phyloP scores from a whole-genome alignment of 2,888 invertebrate species.

The Perdita meconis region DNA sequence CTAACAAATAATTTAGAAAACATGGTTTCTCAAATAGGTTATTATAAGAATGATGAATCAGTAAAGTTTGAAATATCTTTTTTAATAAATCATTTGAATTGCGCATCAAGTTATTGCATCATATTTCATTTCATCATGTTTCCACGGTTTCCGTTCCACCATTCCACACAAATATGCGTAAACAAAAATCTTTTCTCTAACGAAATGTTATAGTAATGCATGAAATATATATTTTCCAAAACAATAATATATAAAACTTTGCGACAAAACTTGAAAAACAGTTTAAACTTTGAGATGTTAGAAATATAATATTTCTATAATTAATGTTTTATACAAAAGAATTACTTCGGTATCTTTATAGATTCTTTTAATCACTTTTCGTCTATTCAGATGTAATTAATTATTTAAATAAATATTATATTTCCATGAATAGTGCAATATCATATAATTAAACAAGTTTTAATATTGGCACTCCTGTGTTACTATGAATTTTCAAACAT shows the following conservation, averaged over 20 bases:
- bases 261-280: slow-evolving; percentile 6
- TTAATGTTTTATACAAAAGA: neutral
- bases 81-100: neutral
- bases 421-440: neutral
- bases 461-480: slow-evolving; percentile 17
- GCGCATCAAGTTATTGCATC: neutral
- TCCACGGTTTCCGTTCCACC: too few species aligned
- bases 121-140: neutral
- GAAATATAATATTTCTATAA: too few species aligned
- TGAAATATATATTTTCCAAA: neutral
- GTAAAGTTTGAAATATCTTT: neutral
- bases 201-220: neutral
- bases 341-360: neutral
- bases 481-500: slow-evolving; percentile 14
- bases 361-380: neutral
- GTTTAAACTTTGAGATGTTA: too few species aligned
- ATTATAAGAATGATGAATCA: too few species aligned
- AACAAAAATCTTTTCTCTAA: too few species aligned
- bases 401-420: neutral
- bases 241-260: too few species aligned
- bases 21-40: too few species aligned
- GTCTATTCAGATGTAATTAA: neutral
- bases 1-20: too few species aligned
- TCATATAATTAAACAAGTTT: slow-evolving; percentile 1
- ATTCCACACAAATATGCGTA: too few species aligned